Percentiles rank a stretch among this genome's conserved stretches.
Conservation (phyloP, 2,888 invertebrate genomes). For the Oscheius sp. region DNA sequence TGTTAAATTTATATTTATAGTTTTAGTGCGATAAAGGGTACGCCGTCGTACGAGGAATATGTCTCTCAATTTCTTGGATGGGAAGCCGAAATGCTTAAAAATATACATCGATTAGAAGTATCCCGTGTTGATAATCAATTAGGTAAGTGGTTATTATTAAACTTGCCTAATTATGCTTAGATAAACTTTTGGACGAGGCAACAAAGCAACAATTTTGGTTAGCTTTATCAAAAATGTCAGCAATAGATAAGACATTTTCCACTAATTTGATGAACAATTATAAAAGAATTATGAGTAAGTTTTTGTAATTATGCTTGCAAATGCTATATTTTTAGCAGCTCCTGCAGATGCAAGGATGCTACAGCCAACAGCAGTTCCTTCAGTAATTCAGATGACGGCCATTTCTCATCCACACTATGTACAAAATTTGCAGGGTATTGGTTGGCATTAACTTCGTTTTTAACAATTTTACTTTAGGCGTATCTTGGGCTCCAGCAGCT, state of each 20-base stretch:
- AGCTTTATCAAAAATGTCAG: conserved; percentile 4
- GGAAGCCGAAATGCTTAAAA: conserved; percentile 21
- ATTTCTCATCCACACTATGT: conserved; percentile 5
- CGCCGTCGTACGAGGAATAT: conserved; percentile 9
- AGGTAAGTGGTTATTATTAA: background rate
- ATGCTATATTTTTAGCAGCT: background rate
- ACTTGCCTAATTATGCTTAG: background rate
- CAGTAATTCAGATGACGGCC: conserved; percentile 10
- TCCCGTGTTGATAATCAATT: background rate
- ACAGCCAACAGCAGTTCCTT: background rate
- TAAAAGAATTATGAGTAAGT: conserved; percentile 14
- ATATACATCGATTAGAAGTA: background rate
- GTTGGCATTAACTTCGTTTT: background rate
- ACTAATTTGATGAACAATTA: conserved; percentile 21
- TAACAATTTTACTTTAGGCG: too few relatives aligned
- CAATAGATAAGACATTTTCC: conserved; percentile 19
- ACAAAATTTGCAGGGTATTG: background rate
- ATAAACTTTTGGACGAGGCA: conserved; percentile 11
- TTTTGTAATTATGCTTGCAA: background rate
- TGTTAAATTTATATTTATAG: background rate
- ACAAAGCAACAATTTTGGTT: conserved; percentile 9
- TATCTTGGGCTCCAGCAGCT: conserved; percentile 5
- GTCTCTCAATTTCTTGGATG: conserved; percentile 2
- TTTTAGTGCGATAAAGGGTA: conserved; percentile 2
- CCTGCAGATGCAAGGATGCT: background rate